Base-by-base conservation (phyloP, 1,140 invertebrate genomes). In the Proales similis region DNA sequence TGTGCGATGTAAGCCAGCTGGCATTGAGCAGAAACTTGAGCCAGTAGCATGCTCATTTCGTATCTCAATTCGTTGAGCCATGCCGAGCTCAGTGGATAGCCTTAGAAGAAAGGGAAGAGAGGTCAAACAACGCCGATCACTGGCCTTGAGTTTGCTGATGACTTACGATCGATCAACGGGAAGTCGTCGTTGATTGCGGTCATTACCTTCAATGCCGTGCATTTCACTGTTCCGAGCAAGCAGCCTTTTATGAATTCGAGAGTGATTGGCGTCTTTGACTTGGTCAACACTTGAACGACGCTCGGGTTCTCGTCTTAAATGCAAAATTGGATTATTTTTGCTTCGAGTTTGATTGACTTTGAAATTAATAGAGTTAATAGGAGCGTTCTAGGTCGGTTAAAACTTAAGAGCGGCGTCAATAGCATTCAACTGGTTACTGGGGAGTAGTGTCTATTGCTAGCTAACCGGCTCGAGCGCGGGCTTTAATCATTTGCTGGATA, bases 201-300 rank as follows among this genome's bases (percentile, higher is more conserved):
- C 22, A 57, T n/a, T 11, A 36, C 39, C 27, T 57, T 57, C n/a
- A 19, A 42, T 14, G 45, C 17, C 9, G 45, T 57, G 3, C 26
- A 30, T 57, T 57, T 57, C 2, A 19, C 14, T 26, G 51, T 42
- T n/a, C 51, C 51, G 12, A 57, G 45, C 9, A 57, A 5, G 20
- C 51, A 57, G 4, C 51, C 51, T 57, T 57, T 57, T 17, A 57
- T 57, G 20, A 42, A 42, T 14, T 57, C 51, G 24, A 57, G 32
- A 24, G 12, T 57, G 36, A 57, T 30, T 39, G 33, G 51, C 20
- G 4, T 9, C 27, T n/a, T 9, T 24, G 51, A 11, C 32, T 57
- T 57, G 12, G 17, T 24, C 19, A 57, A 57, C 30, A 57, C 12
- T 57, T 26, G 39, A 12, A 57, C 32, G 5, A 57, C 51, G 20